phyloP scores from a whole-genome alignment of 2,888 invertebrate genomes.

The Dysmachus trigonus region DNA sequence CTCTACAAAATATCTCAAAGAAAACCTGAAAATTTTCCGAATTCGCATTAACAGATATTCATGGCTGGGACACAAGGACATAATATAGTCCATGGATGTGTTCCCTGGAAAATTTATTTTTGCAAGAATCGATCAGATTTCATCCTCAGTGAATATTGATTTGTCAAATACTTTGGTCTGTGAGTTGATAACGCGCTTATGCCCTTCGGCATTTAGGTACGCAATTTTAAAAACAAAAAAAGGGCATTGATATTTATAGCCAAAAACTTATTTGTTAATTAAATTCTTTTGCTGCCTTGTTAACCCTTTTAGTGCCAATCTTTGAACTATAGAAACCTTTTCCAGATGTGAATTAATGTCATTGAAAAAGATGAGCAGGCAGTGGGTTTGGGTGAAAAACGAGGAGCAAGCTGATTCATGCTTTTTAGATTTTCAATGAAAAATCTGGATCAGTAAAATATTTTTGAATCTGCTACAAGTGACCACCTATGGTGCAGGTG shows the following conservation, averaged over 20 bases:
- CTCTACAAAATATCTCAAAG: neutral
- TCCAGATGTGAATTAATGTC: too few relatives aligned
- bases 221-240: neutral
- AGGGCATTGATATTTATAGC: neutral
- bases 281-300: neutral
- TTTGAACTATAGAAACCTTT: neutral
- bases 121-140: neutral
- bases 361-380: too few relatives aligned
- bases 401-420: too few relatives aligned
- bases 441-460: too few relatives aligned
- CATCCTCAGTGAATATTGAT: neutral
- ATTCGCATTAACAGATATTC: neutral
- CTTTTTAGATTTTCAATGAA: too few relatives aligned
- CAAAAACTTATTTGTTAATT: neutral
- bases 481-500: too few relatives aligned
- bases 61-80: neutral
- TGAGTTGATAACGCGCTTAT: neutral
- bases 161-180: neutral
- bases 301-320: neutral
- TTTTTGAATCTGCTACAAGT: too few relatives aligned
- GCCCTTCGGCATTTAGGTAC: neutral
- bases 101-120: neutral
- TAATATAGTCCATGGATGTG: too few relatives aligned
- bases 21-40: neutral
- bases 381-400: too few relatives aligned